Evolutionary conservation across 2,797 vertebrate genomes (phyloP).

Genomic region (Periophthalmus magnuspinnatus): DNA sequence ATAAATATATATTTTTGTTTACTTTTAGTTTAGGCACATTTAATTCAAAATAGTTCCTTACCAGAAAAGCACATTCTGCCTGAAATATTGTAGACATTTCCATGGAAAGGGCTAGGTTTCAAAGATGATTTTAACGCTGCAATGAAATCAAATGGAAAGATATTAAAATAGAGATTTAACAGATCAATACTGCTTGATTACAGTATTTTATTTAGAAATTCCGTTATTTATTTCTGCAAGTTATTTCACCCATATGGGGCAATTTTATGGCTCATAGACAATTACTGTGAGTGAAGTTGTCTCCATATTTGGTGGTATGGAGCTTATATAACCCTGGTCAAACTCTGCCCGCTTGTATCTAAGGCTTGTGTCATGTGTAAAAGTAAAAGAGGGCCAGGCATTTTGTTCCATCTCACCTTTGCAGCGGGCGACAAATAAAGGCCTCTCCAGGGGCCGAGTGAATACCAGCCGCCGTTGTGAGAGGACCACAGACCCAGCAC

Average conservation of each 20-base stretch:
- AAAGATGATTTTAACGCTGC: conserved; percentile 86
- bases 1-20: conserved; percentile 15
- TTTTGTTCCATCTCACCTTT: conserved; percentile 83
- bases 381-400: conserved; percentile 27
- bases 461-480: conserved; percentile 87
- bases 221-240: too few species aligned
- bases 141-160: conserved; percentile 20
- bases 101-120: conserved; percentile 85
- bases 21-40: conserved; percentile 16
- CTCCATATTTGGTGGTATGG: conserved; percentile 59
- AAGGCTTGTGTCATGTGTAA: conserved; percentile 53
- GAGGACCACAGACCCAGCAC: conserved; percentile 82
- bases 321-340: conserved; percentile 54
- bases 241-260: neutral
- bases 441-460: conserved; percentile 87
- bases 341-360: conserved; percentile 60
- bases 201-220: too few species aligned
- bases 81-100: conserved; percentile 92
- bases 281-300: conserved; percentile 26
- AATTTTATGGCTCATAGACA: neutral
- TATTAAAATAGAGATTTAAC: neutral
- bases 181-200: too few species aligned
- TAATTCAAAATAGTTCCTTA: conserved; percentile 58
- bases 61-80: conserved; percentile 92
- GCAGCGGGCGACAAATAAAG: conserved; percentile 85